A percentile compares a stretch with the other conserved stretches of the same genome.
Conservation (phyloP, 2,888 invertebrate genomes). For the Meteorus colon region DNA sequence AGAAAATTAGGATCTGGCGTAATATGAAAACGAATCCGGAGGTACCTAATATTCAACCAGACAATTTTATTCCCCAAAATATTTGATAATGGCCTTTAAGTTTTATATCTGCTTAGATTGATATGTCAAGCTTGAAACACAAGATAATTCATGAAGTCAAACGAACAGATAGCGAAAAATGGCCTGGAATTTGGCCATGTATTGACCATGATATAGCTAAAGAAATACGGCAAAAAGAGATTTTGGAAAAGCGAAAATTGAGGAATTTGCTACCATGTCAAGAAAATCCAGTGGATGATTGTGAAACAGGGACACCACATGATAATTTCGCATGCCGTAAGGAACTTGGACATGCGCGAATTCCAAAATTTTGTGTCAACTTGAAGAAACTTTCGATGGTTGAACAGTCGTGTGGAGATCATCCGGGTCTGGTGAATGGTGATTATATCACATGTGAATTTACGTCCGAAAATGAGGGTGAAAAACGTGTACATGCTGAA, state of each 20-base stretch:
- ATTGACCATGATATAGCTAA: slow-evolving; percentile 49
- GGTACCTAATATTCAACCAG: slow-evolving; percentile 45
- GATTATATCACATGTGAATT: slow-evolving; percentile 61
- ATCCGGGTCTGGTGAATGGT: slow-evolving; percentile 65
- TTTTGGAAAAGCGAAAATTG: slow-evolving; percentile 47
- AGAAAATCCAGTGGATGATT: slow-evolving; percentile 41
- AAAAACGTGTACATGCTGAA: slow-evolving; percentile 55
- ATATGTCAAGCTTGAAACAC: slow-evolving; percentile 44
- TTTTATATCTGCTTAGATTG: slow-evolving; percentile 44
- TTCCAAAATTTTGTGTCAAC: slow-evolving; percentile 52
- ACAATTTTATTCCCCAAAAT: not conserved
- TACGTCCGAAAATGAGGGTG: slow-evolving; percentile 43
- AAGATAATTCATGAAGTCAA: slow-evolving; percentile 41
- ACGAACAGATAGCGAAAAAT: slow-evolving; percentile 50
- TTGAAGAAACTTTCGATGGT: slow-evolving; percentile 48
- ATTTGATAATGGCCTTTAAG: not conserved
- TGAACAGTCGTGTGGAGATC: slow-evolving; percentile 60
- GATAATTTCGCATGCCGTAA: slow-evolving; percentile 59
- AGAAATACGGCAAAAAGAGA: slow-evolving; percentile 47
- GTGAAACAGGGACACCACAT: slow-evolving; percentile 46
- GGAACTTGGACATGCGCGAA: slow-evolving; percentile 65
- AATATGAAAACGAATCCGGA: slow-evolving; percentile 56
- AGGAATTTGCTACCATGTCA: slow-evolving; percentile 57
- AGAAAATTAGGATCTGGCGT: slow-evolving; percentile 61
- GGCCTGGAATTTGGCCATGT: slow-evolving; percentile 61